Percentiles rank a stretch among this genome's conserved stretches.
Conservation (phyloP, 2,797 vertebrate genomes). For the Poeciliopsis turneri region DNA sequence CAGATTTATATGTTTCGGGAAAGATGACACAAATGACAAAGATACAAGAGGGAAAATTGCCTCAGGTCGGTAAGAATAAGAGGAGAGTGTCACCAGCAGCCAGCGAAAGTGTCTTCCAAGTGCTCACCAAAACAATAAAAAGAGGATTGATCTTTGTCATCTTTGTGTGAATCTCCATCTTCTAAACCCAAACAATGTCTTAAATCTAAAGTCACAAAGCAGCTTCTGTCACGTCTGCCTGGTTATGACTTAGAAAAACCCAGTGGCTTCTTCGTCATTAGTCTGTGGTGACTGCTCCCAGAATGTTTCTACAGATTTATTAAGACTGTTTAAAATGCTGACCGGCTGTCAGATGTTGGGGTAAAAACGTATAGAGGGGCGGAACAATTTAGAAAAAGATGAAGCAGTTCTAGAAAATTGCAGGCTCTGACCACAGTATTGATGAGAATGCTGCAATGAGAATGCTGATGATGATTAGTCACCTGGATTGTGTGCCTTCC, state of each 20-base stretch:
- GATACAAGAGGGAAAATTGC: constrained; percentile 3
- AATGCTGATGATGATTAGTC: constrained; percentile 54
- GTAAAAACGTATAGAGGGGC: constrained; percentile 43
- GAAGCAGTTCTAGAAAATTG: constrained; percentile 67
- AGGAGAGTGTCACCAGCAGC: constrained; percentile 6
- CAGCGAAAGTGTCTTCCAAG: constrained; percentile 28
- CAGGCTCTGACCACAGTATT: constrained; percentile 50
- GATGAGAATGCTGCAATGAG: constrained; percentile 7
- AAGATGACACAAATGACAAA: constrained; percentile 7
- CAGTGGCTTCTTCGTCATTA: constrained; percentile 25
- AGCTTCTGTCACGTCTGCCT: background rate
- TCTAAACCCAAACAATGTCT: constrained; percentile 49
- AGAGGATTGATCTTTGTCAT: constrained; percentile 43
- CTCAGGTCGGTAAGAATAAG: constrained; percentile 14
- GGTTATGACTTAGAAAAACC: constrained; percentile 16
- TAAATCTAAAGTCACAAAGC: constrained; percentile 33
- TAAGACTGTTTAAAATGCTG: constrained; percentile 52
- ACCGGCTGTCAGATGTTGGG: constrained; percentile 49
- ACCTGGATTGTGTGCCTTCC: constrained; percentile 48
- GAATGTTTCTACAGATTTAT: constrained; percentile 59
- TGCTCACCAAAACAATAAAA: constrained; percentile 28
- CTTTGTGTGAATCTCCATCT: constrained; percentile 30
- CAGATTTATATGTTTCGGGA: constrained; percentile 12
- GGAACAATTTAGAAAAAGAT: constrained; percentile 51
- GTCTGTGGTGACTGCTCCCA: constrained; percentile 29